Percentiles rank a stretch among this genome's conserved stretches.
Conservation (phyloP, 2,888 invertebrate species). For the Rhamnusium bicolor region DNA sequence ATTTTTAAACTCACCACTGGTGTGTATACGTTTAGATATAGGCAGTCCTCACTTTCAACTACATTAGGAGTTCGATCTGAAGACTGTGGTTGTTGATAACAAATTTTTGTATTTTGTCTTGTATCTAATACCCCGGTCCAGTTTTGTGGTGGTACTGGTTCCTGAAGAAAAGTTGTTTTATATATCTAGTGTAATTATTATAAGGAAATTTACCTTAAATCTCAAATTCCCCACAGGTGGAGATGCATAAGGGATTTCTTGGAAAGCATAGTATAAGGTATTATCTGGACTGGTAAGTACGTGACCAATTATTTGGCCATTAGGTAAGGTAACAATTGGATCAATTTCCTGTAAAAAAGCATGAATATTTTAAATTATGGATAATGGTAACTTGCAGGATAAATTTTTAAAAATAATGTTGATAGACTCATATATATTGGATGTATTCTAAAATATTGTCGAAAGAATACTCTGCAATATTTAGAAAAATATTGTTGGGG, state of each 20-base stretch:
- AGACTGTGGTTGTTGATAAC: background rate
- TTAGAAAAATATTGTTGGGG: too few relatives aligned
- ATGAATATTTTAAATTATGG: too few relatives aligned
- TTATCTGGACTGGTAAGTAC: background rate
- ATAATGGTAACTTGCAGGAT: too few relatives aligned
- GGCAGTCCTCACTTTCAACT: conserved; percentile 31
- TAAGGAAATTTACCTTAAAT: conserved; percentile 21
- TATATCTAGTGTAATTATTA: background rate
- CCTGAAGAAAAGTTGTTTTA: conserved; percentile 7
- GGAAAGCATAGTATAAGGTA: conserved; percentile 22
- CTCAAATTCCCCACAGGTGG: conserved; percentile 27
- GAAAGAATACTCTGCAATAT: too few relatives aligned
- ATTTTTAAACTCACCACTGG: conserved; percentile 20
- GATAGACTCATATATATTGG: too few relatives aligned
- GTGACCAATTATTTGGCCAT: conserved; percentile 24
- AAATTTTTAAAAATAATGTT: too few relatives aligned
- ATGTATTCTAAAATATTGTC: too few relatives aligned
- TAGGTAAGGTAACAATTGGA: conserved; percentile 5
- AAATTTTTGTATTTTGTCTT: conserved; percentile 24
- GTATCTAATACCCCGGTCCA: conserved; percentile 18
- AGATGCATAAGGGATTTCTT: conserved; percentile 42
- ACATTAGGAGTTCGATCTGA: background rate
- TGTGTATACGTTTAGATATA: conserved; percentile 30
- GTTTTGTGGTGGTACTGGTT: conserved; percentile 4
- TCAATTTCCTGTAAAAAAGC: background rate